Percentiles rank a stretch among this genome's conserved stretches.
These are phyloP conservation scores for Apoda limacodes DNA, from an alignment of 2,888 invertebrate genomes.

Conservation along the genomic window DNA sequence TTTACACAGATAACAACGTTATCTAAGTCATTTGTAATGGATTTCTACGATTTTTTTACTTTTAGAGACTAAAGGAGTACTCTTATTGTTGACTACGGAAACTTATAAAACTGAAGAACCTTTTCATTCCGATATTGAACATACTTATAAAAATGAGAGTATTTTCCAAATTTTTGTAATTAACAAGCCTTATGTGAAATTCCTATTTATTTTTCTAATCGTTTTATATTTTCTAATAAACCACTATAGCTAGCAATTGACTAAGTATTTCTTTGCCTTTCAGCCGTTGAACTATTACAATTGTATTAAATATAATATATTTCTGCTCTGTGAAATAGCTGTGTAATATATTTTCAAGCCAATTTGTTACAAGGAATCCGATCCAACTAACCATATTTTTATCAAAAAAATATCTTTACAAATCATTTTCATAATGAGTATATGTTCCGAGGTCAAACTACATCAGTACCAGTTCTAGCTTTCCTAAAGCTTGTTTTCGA, in stretches of 20 bases:
- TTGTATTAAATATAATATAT: constrained; percentile 47
- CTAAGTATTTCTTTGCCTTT: constrained; percentile 54
- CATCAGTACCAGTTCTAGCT: constrained; percentile 65
- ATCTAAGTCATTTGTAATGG: no score
- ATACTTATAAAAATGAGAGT: constrained; percentile 4
- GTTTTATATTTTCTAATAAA: constrained; percentile 45
- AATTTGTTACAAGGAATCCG: constrained; percentile 42
- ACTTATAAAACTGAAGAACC: no score
- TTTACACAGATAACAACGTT: no score
- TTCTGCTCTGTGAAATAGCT: constrained; percentile 54
- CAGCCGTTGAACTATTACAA: constrained; percentile 56
- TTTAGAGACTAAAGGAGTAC: no score
- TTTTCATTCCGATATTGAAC: no score
- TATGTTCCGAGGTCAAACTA: constrained; percentile 51
- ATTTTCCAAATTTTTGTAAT: constrained; percentile 31
- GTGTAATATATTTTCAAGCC: constrained; percentile 26
- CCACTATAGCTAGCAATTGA: constrained; percentile 68
- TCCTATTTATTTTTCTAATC: constrained; percentile 40
- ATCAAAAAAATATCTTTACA: constrained; percentile 62
- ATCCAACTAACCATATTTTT: constrained; percentile 39
- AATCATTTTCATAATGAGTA: constrained; percentile 40
- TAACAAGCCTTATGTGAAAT: constrained; percentile 53
- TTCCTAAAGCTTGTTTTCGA: constrained; percentile 55
- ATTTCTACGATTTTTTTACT: no score
- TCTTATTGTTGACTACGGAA: no score